Conservation (phyloP, 2,888 invertebrate genomes). For the Cancer borealis region DNA sequence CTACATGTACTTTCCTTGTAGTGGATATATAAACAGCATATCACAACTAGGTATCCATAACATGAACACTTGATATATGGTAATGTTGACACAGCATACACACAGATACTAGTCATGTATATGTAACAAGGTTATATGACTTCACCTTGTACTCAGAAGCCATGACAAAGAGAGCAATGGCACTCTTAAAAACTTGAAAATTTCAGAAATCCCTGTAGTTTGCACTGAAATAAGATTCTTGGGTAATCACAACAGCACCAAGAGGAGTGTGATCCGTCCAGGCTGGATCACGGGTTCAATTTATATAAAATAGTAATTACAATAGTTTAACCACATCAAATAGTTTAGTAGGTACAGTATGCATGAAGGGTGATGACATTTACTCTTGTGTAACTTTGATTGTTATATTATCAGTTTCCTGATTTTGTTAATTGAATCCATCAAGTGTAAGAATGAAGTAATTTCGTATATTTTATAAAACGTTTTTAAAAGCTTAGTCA, state of each 20-base stretch:
- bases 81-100: conserved; percentile 27
- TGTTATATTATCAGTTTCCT: background rate
- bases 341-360: background rate
- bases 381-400: background rate
- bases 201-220: background rate
- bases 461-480: background rate
- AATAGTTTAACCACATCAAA: background rate
- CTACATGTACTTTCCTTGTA: background rate
- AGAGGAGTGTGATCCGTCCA: conserved; percentile 29
- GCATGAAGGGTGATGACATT: background rate
- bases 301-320: conserved; percentile 7
- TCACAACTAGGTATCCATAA: conserved; percentile 51
- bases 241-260: conserved; percentile 40
- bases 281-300: background rate
- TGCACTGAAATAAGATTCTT: conserved; percentile 12
- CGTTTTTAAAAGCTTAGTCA: background rate
- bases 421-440: background rate
- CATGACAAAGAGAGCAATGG: conserved; percentile 23
- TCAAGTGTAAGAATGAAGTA: background rate
- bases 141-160: conserved; percentile 27
- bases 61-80: conserved; percentile 49
- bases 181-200: background rate
- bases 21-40: conserved; percentile 53
- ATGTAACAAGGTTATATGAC: background rate
- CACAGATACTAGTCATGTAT: conserved; percentile 30